phyloP scores from a whole-genome alignment of 2,888 invertebrate species.

The Diploptera punctata region DNA sequence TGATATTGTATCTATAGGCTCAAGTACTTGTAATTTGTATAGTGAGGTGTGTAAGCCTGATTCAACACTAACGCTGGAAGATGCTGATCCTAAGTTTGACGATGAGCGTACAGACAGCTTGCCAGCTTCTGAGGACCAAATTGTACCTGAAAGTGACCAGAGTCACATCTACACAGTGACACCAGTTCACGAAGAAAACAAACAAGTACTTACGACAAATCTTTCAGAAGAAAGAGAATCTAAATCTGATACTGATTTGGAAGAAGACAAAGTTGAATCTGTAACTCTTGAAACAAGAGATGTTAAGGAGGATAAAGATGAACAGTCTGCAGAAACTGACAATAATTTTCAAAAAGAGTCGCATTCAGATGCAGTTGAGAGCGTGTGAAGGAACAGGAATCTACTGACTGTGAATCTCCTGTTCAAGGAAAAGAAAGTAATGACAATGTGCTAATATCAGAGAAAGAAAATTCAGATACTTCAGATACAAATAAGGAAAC shows the following conservation, averaged over 20 bases:
- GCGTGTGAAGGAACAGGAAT: background rate
- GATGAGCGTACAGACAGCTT: background rate
- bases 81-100: slow-evolving; percentile 53
- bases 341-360: background rate
- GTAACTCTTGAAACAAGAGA: no score
- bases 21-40: slow-evolving; percentile 41
- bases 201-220: slow-evolving; percentile 4
- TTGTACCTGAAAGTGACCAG: slow-evolving; percentile 28
- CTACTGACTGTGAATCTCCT: background rate
- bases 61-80: slow-evolving; percentile 26
- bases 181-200: background rate
- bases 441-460: background rate
- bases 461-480: background rate
- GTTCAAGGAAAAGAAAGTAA: background rate
- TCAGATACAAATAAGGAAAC: background rate
- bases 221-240: background rate
- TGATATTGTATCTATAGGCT: slow-evolving; percentile 36
- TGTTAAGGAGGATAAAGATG: background rate
- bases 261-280: background rate
- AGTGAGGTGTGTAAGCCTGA: slow-evolving; percentile 39
- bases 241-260: background rate
- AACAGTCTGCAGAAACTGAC: background rate
- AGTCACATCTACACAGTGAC: slow-evolving; percentile 7
- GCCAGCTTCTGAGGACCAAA: slow-evolving; percentile 25
- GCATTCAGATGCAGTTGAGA: background rate